Base-by-base conservation (phyloP, 1,140 invertebrate species). In the Drosophila bocki region DNA sequence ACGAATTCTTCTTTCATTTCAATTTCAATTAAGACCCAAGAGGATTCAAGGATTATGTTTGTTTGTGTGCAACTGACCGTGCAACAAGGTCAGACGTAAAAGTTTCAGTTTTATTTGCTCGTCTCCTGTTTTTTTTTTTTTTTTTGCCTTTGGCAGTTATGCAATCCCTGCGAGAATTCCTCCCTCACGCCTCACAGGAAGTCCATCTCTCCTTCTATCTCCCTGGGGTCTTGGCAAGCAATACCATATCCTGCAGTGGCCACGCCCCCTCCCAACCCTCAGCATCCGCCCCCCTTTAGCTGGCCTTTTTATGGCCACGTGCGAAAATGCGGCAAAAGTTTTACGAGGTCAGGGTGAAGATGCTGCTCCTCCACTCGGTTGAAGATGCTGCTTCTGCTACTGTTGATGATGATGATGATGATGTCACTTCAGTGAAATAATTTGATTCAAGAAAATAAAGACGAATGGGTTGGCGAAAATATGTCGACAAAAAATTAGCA, bases 341-440 rank as follows among this genome's bases (percentile, higher is more conserved):
- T 79, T 84, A 81, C 62, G 82, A 85, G 82, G 82, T 85, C 82
- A 85, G 82, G 82, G 82, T 85, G 60, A 85, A 78, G 75, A 58
- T 56, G 65, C 50, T 59, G 69, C 37, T 78, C 19, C 59, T 65
- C 47, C 75, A 47, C 53, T 54, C 33, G 57, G 35, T 29, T 51
- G 45, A 58, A 42, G 47, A 39, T 59, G 63, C 45, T 37, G 26
- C 22, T 19, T 17, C 29, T 32, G 51, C 42, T 65, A 48, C 42
- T 37, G 35, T 29, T 60, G 44, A 37, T 44, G 44, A 12, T 48
- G 41, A 47, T 32, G 58, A 61, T 57, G 61, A 81, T 85, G 82
- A 86, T 86, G 82, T 86, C 82, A 86, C 70, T 64, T 67, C 44
- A 60, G 70, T 74, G 45, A 78, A 80, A 80, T 76, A 75, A 76